Conservation (phyloP, 23 tunicate genomes). For the Botrylloides violaceus region DNA sequence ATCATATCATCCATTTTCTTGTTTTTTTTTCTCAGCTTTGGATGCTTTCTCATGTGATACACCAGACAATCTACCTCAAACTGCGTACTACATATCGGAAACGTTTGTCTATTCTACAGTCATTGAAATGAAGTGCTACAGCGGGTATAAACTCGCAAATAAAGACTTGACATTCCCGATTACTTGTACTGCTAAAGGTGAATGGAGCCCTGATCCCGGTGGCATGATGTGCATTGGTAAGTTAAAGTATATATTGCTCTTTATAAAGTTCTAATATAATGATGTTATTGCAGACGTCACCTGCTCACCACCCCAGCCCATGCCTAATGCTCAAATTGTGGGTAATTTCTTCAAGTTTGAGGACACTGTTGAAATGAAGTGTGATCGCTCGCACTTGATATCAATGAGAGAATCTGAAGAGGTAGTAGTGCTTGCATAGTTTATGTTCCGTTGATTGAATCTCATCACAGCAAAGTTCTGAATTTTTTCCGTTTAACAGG, state of each 20-base stretch:
- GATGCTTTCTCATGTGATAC: conserved; percentile 41
- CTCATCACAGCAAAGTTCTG: too few species aligned
- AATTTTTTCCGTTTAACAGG: too few species aligned
- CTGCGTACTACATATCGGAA: conserved; percentile 23
- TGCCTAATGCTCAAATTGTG: neutral
- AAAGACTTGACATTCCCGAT: neutral
- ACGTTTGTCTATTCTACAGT: conserved; percentile 33
- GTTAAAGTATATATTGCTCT: neutral
- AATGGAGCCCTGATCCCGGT: conserved; percentile 35
- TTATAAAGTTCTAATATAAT: too few species aligned
- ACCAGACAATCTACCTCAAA: conserved; percentile 22
- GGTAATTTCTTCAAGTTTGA: neutral
- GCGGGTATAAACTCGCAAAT: conserved; percentile 45
- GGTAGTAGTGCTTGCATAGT: too few species aligned
- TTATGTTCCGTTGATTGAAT: too few species aligned
- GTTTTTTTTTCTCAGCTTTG: conserved; percentile 17
- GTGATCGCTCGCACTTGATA: neutral
- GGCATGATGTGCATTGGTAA: conserved; percentile 24
- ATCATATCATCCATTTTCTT: neutral
- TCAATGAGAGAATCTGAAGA: neutral
- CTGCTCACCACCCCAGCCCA: neutral
- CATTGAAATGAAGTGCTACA: conserved; percentile 33
- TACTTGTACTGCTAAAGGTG: conserved; percentile 16
- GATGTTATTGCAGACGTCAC: neutral
- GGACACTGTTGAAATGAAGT: neutral